Evolutionary conservation across 92 coral and sea anemone genomes (phyloP).

Genomic region (Epizoanthus fatuus): DNA sequence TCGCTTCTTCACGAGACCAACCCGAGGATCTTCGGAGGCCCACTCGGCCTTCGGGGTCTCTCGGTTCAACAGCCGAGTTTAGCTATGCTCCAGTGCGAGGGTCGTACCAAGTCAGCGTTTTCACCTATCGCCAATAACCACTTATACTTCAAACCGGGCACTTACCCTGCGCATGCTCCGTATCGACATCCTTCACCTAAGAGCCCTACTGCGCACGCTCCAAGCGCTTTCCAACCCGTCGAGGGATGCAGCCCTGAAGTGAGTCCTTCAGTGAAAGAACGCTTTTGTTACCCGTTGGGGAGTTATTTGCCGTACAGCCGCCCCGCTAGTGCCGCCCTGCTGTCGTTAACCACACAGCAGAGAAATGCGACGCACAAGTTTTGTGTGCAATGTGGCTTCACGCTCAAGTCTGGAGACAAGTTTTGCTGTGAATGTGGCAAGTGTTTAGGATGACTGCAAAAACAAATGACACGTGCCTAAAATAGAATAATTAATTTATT

Average conservation of each 20-base stretch:
- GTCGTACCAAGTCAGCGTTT: constrained; percentile 87
- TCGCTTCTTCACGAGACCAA: constrained; percentile 90
- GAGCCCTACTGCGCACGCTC: constrained; percentile 53
- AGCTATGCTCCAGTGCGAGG: constrained; percentile 55
- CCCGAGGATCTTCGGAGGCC: constrained; percentile 43
- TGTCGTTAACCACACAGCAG: constrained; percentile 62
- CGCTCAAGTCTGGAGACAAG: constrained; percentile 80
- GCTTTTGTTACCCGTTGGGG: constrained; percentile 76
- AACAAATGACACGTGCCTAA: not conserved
- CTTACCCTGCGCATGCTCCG: constrained; percentile 56
- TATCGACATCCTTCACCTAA: constrained; percentile 58
- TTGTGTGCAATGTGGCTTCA: constrained; percentile 84
- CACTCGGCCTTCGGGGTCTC: constrained; percentile 60
- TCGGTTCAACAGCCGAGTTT: constrained; percentile 37
- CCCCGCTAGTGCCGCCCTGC: constrained; percentile 68
- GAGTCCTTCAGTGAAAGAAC: constrained; percentile 71
- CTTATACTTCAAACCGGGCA: constrained; percentile 64
- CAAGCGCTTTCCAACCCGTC: constrained; percentile 86
- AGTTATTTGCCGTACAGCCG: constrained; percentile 72
- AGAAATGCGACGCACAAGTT: constrained; percentile 46
- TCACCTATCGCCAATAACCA: constrained; percentile 89
- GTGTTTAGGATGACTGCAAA: constrained; percentile 48
- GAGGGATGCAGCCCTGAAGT: constrained; percentile 56
- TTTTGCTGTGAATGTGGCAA: constrained; percentile 99
- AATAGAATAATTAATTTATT: not conserved